phyloP scores from a whole-genome alignment of 2,888 invertebrate species.

The Eueremaeus valkanovi region DNA sequence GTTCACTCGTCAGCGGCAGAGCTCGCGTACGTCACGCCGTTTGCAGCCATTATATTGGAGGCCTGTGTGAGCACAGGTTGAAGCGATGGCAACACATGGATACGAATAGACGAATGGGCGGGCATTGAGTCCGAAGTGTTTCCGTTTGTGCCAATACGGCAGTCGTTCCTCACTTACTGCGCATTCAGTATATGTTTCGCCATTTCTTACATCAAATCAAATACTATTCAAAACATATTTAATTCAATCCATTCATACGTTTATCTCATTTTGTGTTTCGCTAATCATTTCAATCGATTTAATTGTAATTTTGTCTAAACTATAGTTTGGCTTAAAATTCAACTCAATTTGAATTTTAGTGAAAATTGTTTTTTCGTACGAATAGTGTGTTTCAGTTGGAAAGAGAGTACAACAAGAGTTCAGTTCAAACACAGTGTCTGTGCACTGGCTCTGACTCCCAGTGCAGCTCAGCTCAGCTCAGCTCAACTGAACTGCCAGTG shows the following conservation, averaged over 20 bases:
- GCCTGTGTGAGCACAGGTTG: background rate
- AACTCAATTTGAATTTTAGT: too few relatives aligned
- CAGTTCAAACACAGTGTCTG: too few relatives aligned
- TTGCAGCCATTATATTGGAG: background rate
- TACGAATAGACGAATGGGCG: slow-evolving; percentile 9
- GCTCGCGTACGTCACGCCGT: slow-evolving; percentile 1
- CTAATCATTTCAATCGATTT: background rate
- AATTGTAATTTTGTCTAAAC: too few relatives aligned
- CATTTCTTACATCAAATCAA: background rate
- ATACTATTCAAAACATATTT: too few relatives aligned
- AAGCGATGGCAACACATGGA: slow-evolving; percentile 24
- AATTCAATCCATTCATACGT: background rate
- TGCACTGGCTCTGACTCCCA: too few relatives aligned
- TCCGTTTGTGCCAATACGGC: slow-evolving; percentile 28
- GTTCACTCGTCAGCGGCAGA: slow-evolving; percentile 4
- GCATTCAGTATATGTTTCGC: background rate
- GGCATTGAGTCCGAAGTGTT: slow-evolving; percentile 30
- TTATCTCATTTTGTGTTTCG: background rate
- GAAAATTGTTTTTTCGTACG: background rate
- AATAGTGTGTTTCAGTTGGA: background rate
- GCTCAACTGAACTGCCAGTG: too few relatives aligned
- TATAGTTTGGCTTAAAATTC: too few relatives aligned
- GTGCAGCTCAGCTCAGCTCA: too few relatives aligned
- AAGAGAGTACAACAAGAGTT: too few relatives aligned
- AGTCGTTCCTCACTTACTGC: slow-evolving; percentile 3